A percentile compares a stretch with the other conserved stretches of the same genome.
Evolutionary conservation across 2,113 vertebrate genomes (phyloP).

Genomic region (Henicopernis longicauda): DNA sequence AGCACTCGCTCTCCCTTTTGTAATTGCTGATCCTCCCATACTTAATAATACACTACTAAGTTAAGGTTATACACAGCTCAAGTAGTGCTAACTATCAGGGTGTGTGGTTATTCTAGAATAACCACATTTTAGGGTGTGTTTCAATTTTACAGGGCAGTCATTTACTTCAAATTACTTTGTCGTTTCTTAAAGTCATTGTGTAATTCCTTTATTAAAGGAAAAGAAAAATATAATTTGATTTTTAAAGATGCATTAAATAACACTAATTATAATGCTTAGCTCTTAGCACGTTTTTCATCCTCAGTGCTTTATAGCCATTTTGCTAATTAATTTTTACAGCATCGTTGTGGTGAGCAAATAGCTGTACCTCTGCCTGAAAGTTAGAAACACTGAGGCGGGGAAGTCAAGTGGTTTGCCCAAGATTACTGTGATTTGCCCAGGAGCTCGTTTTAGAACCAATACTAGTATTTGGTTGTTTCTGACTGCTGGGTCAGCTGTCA

Average conservation of each 20-base stretch:
- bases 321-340: constrained; percentile 38
- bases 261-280: constrained; percentile 47
- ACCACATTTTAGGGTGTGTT: constrained; percentile 45
- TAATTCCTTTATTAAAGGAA: constrained; percentile 38
- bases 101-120: constrained; percentile 36
- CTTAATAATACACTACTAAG: constrained; percentile 33
- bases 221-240: constrained; percentile 26
- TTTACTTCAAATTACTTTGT: constrained; percentile 56
- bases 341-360: not conserved
- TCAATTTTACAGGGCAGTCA: constrained; percentile 50
- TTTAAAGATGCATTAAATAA: constrained; percentile 54
- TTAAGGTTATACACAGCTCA: constrained; percentile 18
- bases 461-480: not conserved
- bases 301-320: not conserved
- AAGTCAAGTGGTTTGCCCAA: not conserved
- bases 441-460: not conserved
- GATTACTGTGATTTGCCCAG: not conserved
- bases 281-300: not conserved
- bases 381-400: not conserved
- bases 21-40: constrained; percentile 42
- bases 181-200: constrained; percentile 39
- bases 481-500: not conserved
- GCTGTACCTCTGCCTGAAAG: constrained; percentile 3
- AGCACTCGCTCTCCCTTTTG: constrained; percentile 33
- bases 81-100: not conserved